Conservation (phyloP, 2,113 vertebrate species). For the Aepyceros melampus region DNA sequence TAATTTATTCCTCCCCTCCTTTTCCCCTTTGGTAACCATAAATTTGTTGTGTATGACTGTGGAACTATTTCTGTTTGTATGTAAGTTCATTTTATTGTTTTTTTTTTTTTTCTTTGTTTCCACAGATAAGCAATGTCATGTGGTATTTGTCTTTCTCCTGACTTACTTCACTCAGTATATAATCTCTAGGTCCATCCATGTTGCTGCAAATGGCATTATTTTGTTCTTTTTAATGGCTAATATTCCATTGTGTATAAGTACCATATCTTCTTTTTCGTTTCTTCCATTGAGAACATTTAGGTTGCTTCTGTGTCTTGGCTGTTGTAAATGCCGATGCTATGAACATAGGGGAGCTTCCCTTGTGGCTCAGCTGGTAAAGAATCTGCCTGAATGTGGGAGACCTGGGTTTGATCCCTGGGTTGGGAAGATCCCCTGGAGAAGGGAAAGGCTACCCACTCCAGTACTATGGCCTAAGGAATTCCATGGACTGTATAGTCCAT, state of each 20-base stretch:
- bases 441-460: background rate
- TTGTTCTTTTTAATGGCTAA: background rate
- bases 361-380: background rate
- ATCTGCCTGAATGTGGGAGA: background rate
- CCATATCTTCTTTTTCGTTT: background rate
- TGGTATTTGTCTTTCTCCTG: background rate
- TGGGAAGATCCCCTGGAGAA: background rate
- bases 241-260: background rate
- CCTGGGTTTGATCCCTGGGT: background rate
- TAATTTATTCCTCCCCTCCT: background rate
- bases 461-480: background rate
- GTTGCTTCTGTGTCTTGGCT: background rate
- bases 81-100: background rate
- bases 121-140: background rate
- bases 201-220: background rate
- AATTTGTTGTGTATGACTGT: background rate
- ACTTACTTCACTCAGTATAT: background rate
- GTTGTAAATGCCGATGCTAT: background rate
- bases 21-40: background rate
- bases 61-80: background rate
- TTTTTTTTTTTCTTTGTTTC: background rate
- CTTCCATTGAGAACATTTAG: background rate
- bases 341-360: background rate
- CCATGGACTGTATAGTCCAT: background rate
- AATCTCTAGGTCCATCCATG: background rate